Percentiles rank a stretch among this genome's conserved stretches.
Evolutionary conservation across 2,113 vertebrate species (phyloP).

Genomic region (Panthera leo): DNA sequence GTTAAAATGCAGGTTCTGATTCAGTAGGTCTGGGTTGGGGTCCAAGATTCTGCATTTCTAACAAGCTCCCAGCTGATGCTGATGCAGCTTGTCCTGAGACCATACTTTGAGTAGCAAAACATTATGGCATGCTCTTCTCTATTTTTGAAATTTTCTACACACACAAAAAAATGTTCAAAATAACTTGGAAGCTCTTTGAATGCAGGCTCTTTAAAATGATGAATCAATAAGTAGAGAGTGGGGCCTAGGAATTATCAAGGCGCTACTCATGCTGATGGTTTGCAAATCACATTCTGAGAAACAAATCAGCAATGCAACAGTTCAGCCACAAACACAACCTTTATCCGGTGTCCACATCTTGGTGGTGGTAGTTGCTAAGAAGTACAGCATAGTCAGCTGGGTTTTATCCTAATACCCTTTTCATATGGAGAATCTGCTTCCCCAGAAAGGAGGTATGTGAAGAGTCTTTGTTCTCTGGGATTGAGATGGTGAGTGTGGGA

Average conservation of each 20-base stretch:
- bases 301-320: slow-evolving; percentile 32
- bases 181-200: slow-evolving; percentile 38
- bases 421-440: slow-evolving; percentile 41
- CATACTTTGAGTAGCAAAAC: background rate
- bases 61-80: background rate
- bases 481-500: slow-evolving; percentile 87
- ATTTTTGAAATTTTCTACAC: slow-evolving; percentile 32
- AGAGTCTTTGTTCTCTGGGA: slow-evolving; percentile 26
- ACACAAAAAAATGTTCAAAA: slow-evolving; percentile 25
- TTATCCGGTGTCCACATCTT: slow-evolving; percentile 19
- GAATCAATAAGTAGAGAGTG: background rate
- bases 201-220: background rate
- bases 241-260: slow-evolving; percentile 9
- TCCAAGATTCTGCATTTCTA: slow-evolving; percentile 9
- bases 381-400: background rate
- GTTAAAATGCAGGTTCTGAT: slow-evolving; percentile 41
- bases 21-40: background rate
- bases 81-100: background rate
- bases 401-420: slow-evolving; percentile 14
- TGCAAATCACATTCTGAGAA: background rate
- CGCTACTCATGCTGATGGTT: background rate
- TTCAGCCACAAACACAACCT: background rate
- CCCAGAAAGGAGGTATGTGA: background rate
- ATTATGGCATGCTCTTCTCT: background rate
- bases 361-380: background rate